Conservation (phyloP, 2,797 vertebrate species). For the Lacerta viridis region DNA sequence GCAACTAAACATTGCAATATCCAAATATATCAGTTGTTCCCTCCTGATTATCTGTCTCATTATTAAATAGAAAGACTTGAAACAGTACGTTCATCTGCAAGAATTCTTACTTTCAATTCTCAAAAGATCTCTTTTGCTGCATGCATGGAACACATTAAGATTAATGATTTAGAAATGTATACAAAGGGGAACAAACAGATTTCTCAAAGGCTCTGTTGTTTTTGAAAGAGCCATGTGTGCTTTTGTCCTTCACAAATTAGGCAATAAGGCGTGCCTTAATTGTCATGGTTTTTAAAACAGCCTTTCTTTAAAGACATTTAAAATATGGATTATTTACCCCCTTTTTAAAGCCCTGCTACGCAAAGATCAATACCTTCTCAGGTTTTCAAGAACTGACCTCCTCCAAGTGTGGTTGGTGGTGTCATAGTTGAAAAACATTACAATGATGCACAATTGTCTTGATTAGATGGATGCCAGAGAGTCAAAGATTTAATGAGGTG, state of each 20-base stretch:
- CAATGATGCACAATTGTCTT: conserved; percentile 50
- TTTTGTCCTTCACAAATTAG: conserved; percentile 2
- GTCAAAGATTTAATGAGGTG: conserved; percentile 67
- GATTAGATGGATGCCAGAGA: conserved; percentile 55
- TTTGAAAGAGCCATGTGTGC: not conserved
- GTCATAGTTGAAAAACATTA: conserved; percentile 51
- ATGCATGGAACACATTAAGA: not conserved
- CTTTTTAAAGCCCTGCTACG: not conserved
- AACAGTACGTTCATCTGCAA: conserved; percentile 15
- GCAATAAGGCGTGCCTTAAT: not conserved
- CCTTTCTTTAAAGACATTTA: not conserved
- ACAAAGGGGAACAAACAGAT: not conserved
- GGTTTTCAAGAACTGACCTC: conserved; percentile 36
- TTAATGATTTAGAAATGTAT: not conserved
- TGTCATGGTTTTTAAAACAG: conserved; percentile 3
- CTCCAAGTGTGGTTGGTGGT: conserved; percentile 26
- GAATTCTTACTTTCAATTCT: conserved; percentile 36
- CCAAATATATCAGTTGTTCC: conserved; percentile 15
- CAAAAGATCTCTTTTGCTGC: conserved; percentile 5
- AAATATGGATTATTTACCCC: conserved; percentile 30
- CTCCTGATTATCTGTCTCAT: conserved; percentile 14
- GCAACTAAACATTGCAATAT: not conserved
- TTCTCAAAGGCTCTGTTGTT: not conserved
- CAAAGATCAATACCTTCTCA: not conserved
- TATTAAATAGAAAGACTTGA: conserved; percentile 21